phyloP scores from a whole-genome alignment of 2,113 vertebrate species.

The Mus pahari region DNA sequence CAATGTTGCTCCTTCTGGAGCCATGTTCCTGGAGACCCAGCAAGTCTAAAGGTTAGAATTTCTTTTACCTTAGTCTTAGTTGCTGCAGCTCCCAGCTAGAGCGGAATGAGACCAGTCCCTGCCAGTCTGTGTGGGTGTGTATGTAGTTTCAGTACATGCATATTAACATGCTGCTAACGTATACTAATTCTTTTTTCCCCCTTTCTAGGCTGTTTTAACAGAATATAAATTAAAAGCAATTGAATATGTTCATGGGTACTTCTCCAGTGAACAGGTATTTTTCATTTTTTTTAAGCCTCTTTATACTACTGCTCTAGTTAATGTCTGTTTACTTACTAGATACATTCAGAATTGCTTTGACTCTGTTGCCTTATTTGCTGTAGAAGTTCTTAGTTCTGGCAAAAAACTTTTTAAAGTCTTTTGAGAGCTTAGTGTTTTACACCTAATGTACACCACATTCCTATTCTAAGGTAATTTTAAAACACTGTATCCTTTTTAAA shows the following conservation, averaged over 20 bases:
- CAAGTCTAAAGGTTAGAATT: background rate
- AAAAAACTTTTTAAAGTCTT: background rate
- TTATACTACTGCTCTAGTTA: background rate
- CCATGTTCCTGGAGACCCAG: background rate
- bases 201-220: conserved; percentile 94
- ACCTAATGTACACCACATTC: background rate
- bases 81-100: background rate
- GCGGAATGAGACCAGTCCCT: background rate
- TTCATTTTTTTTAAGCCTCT: background rate
- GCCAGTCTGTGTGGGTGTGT: background rate
- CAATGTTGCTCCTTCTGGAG: background rate
- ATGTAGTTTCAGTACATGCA: background rate
- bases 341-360: conserved; percentile 16
- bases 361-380: background rate
- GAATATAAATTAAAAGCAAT: conserved; percentile 98
- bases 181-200: background rate
- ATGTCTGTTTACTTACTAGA: background rate
- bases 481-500: background rate
- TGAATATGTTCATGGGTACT: conserved; percentile 98
- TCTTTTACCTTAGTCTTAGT: background rate
- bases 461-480: conserved; percentile 20
- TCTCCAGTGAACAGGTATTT: conserved; percentile 98
- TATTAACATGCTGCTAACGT: background rate
- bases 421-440: background rate
- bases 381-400: conserved; percentile 8